Percentiles rank a stretch among this genome's conserved stretches.
phyloP scores from a whole-genome alignment of 2,888 invertebrate species.

The Leptinotarsa rubiginosa region DNA sequence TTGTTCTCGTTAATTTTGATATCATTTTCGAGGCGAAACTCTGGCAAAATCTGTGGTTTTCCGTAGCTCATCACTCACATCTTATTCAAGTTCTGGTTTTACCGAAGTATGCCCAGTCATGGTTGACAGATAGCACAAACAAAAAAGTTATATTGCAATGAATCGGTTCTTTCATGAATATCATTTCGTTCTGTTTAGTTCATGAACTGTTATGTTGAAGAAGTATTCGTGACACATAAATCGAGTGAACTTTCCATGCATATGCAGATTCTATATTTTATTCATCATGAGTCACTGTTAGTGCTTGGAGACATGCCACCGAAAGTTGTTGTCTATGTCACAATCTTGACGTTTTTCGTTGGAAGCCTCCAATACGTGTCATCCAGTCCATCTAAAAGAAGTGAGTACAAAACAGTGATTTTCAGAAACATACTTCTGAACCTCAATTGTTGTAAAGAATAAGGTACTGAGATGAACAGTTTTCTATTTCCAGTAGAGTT shows the following conservation, averaged over 20 bases:
- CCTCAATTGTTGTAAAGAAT: too few relatives aligned
- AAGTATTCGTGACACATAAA: not conserved
- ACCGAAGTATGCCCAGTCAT: not conserved
- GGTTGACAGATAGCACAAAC: not conserved
- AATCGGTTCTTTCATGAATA: not conserved
- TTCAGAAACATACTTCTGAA: too few relatives aligned
- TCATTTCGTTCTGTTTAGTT: not conserved
- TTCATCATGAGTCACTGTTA: not conserved
- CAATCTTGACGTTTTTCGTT: not conserved
- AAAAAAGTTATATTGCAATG: not conserved
- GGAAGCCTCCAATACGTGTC: conserved; percentile 1
- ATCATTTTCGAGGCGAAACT: conserved; percentile 20
- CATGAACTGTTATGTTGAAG: not conserved
- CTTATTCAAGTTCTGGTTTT: not conserved
- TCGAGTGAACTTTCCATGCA: not conserved
- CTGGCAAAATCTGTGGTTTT: conserved; percentile 14
- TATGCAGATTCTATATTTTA: not conserved
- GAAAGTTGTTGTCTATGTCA: not conserved
- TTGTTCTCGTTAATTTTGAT: conserved; percentile 18
- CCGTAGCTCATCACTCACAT: conserved; percentile 10
- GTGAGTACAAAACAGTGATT: not conserved
- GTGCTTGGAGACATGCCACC: conserved; percentile 2
- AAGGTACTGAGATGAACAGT: too few relatives aligned
- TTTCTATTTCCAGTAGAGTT: too few relatives aligned
- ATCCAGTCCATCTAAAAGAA: conserved; percentile 21